Conservation (phyloP, 2,888 invertebrate species). For the Microchrysa polita region DNA sequence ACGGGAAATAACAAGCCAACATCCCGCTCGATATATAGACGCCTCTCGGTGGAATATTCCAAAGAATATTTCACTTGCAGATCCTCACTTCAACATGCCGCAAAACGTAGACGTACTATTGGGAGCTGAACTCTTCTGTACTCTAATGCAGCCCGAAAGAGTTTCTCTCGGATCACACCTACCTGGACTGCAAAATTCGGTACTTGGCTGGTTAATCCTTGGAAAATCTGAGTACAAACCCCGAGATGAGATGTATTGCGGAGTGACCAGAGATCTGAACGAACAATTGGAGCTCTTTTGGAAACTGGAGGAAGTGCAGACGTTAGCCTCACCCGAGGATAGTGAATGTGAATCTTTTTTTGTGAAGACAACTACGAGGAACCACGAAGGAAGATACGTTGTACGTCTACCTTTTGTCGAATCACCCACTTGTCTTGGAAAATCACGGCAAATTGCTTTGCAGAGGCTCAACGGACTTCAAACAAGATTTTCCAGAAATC, state of each 20-base stretch:
- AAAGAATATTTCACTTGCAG: not conserved
- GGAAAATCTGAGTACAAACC: not conserved
- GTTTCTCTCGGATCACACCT: no score
- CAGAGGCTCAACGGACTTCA: not conserved
- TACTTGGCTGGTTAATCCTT: not conserved
- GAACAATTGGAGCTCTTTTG: not conserved
- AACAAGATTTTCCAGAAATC: not conserved
- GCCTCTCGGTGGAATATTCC: not conserved
- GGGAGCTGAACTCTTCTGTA: not conserved
- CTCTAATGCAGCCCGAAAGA: not conserved
- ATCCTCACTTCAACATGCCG: not conserved
- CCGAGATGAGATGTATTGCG: not conserved
- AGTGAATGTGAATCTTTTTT: not conserved
- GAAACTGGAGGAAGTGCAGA: not conserved
- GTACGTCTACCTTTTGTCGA: not conserved
- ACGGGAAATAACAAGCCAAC: not conserved
- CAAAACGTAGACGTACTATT: not conserved
- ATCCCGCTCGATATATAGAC: not conserved
- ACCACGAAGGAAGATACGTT: not conserved
- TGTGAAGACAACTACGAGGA: not conserved
- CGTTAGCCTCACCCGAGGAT: not conserved
- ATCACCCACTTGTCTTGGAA: not conserved
- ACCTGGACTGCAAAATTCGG: no score
- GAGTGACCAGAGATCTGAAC: not conserved
- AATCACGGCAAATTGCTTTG: not conserved